Percentiles rank a stretch among this genome's conserved stretches.
Evolutionary conservation across 2,888 invertebrate genomes (phyloP).

Genomic region (Mesoligia furuncula): DNA sequence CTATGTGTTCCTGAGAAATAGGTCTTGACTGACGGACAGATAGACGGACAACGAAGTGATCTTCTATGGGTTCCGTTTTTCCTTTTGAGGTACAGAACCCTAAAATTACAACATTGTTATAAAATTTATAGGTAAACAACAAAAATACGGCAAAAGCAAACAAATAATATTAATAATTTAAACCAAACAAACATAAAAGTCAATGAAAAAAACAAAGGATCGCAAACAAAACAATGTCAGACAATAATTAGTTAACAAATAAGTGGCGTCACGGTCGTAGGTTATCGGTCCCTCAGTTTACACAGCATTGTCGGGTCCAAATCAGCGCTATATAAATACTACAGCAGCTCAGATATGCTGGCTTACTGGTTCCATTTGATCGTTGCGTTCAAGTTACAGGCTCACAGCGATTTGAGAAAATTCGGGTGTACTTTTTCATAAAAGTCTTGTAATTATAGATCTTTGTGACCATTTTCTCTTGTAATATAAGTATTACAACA

Average conservation of each 20-base stretch:
- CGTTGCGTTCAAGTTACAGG: slow-evolving; percentile 56
- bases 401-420: slow-evolving; percentile 55
- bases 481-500: background rate
- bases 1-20: too few species aligned
- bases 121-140: background rate
- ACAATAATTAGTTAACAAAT: slow-evolving; percentile 75
- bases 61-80: too few species aligned
- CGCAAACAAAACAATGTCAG: slow-evolving; percentile 58
- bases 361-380: slow-evolving; percentile 68
- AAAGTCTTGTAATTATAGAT: background rate
- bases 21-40: too few species aligned
- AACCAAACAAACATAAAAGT: slow-evolving; percentile 13
- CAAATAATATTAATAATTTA: background rate
- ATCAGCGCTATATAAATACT: slow-evolving; percentile 85
- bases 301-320: slow-evolving; percentile 78
- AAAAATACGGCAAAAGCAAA: background rate
- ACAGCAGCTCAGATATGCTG: slow-evolving; percentile 76
- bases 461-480: background rate
- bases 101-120: background rate
- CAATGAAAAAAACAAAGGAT: slow-evolving; percentile 42
- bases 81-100: too few species aligned
- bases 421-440: background rate
- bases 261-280: slow-evolving; percentile 73
- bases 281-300: slow-evolving; percentile 80
- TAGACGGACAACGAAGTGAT: too few species aligned